phyloP scores from a whole-genome alignment of 2,888 invertebrate genomes.

The Brachyopa scutellaris region DNA sequence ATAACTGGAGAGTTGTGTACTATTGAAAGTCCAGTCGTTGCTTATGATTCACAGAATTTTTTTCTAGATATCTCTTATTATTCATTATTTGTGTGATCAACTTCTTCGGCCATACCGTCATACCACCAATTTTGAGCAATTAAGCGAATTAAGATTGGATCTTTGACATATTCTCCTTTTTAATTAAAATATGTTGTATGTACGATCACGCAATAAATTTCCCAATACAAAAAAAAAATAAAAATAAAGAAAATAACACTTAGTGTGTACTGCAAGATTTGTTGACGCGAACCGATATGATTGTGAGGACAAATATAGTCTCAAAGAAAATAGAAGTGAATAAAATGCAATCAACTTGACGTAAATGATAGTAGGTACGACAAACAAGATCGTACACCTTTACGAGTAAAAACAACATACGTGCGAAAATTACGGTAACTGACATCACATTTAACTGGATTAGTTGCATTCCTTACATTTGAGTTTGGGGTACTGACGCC shows the following conservation, averaged over 20 bases:
- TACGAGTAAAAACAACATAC: not conserved
- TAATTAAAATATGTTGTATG: too few relatives aligned
- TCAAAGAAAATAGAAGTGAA: conserved; percentile 9
- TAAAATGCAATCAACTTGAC: conserved; percentile 16
- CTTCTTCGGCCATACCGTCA: too few relatives aligned
- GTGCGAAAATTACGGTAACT: conserved; percentile 27
- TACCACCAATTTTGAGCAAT: too few relatives aligned
- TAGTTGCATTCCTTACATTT: conserved; percentile 3
- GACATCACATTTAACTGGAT: conserved; percentile 29
- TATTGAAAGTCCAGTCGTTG: too few relatives aligned
- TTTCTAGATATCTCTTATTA: too few relatives aligned
- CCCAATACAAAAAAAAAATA: too few relatives aligned
- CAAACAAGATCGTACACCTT: conserved; percentile 2
- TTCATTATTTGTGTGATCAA: too few relatives aligned
- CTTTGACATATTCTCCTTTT: too few relatives aligned
- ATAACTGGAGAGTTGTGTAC: too few relatives aligned
- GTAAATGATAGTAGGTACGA: conserved; percentile 23
- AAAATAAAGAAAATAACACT: not conserved
- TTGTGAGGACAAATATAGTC: conserved; percentile 28
- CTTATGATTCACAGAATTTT: too few relatives aligned
- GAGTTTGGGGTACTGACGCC: conserved; percentile 32
- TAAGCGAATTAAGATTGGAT: too few relatives aligned
- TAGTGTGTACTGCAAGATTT: not conserved
- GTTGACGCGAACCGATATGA: conserved; percentile 5
- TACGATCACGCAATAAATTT: too few relatives aligned